phyloP scores from a whole-genome alignment of 2,797 vertebrate species.

The Otolemur crassicaudatus region DNA sequence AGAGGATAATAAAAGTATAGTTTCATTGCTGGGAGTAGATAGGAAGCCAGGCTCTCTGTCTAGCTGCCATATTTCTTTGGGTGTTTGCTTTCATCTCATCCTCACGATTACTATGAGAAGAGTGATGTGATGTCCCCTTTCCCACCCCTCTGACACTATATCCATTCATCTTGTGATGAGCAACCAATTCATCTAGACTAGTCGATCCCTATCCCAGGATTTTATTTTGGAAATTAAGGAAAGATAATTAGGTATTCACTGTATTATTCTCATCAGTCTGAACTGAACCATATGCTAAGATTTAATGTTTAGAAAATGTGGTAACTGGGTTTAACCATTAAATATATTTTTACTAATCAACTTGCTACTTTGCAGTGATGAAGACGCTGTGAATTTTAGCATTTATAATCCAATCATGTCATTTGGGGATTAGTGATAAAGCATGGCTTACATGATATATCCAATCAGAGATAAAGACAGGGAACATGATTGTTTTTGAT shows the following conservation, averaged over 20 bases:
- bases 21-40: neutral
- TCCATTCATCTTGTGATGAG: neutral
- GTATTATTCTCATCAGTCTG: neutral
- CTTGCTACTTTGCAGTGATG: conserved; percentile 27
- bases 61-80: neutral
- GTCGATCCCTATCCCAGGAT: neutral
- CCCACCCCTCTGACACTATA: neutral
- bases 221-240: conserved; percentile 5
- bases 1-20: neutral
- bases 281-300: neutral
- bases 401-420: conserved; percentile 51
- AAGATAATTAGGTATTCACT: neutral
- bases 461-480: conserved; percentile 66
- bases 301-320: neutral
- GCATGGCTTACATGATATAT: conserved; percentile 29
- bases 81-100: neutral
- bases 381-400: conserved; percentile 42
- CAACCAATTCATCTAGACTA: neutral
- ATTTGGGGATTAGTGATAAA: neutral
- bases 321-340: neutral
- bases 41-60: neutral
- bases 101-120: neutral
- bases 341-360: conserved; percentile 11
- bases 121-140: neutral
- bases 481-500: conserved; percentile 44